A percentile compares a stretch with the other conserved stretches of the same genome.
Conservation (phyloP, 1,140 invertebrate genomes). For the Apis mellifera region DNA sequence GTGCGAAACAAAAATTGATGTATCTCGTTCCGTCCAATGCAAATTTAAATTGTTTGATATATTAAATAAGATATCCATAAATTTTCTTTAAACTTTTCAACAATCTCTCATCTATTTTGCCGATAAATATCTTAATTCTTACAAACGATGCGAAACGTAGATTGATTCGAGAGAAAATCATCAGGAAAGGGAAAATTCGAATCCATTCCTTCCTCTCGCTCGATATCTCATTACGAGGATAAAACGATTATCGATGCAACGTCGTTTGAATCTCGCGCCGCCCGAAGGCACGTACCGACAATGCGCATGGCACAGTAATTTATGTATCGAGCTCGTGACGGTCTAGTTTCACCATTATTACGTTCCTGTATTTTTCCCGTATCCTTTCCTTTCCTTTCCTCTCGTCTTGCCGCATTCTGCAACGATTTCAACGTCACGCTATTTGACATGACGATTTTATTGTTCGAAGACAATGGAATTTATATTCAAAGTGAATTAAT, state of each 20-base stretch:
- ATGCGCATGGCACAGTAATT: slow-evolving; percentile 4
- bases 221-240: slow-evolving; percentile 12
- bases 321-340: slow-evolving; percentile 24
- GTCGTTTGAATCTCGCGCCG: slow-evolving; percentile 1
- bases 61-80: too few relatives aligned
- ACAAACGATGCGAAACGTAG: background rate
- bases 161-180: background rate
- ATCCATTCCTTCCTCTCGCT: slow-evolving; percentile 1
- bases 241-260: slow-evolving; percentile 11
- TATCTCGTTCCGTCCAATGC: too few relatives aligned
- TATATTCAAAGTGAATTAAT: too few relatives aligned
- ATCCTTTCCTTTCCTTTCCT: background rate
- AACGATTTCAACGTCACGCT: background rate
- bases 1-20: too few relatives aligned
- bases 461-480: background rate
- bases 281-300: background rate
- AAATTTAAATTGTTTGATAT: too few relatives aligned
- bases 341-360: slow-evolving; percentile 20
- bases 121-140: background rate
- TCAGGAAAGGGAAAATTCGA: background rate
- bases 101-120: too few relatives aligned
- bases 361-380: background rate
- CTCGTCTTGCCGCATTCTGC: background rate
- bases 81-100: too few relatives aligned
- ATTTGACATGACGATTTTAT: background rate